These are phyloP conservation scores for Agriopis aurantiaria DNA, from an alignment of 2,888 invertebrate genomes.

Conservation along the genomic window DNA sequence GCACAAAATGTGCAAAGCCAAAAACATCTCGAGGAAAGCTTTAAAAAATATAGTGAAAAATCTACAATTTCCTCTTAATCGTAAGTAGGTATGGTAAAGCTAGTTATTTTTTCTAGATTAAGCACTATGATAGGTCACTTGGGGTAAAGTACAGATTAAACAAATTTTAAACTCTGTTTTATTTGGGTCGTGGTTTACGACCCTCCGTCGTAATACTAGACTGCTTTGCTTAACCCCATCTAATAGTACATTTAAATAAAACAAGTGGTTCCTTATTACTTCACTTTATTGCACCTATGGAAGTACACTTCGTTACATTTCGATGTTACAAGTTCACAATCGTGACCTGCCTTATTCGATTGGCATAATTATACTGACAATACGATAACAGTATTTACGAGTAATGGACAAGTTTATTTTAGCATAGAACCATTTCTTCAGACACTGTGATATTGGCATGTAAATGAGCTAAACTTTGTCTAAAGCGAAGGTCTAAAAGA, in stretches of 20 bases:
- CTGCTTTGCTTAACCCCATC: no score
- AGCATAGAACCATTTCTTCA: constrained; percentile 34
- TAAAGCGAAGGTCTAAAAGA: constrained; percentile 25
- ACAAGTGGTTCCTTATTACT: constrained; percentile 59
- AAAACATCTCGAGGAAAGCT: no score
- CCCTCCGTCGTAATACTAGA: no score
- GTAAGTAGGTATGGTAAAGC: no score
- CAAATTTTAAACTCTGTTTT: no score
- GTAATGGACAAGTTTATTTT: constrained; percentile 25
- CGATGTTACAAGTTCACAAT: constrained; percentile 65
- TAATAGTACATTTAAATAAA: constrained; percentile 41
- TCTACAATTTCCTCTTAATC: no score
- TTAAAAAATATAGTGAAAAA: no score
- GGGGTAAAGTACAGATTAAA: no score
- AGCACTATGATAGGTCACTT: no score
- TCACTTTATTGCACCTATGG: constrained; percentile 84
- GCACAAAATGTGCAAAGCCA: no score
- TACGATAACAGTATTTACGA: constrained; percentile 24
- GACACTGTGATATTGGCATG: constrained; percentile 3
- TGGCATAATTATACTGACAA: constrained; percentile 46
- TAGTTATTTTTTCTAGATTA: no score
- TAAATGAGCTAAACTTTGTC: not conserved
- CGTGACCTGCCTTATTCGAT: constrained; percentile 55
- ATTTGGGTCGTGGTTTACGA: no score
- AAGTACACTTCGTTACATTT: constrained; percentile 84